Conservation (phyloP, 2,797 vertebrate genomes). For the Tokudaia muenninki region DNA sequence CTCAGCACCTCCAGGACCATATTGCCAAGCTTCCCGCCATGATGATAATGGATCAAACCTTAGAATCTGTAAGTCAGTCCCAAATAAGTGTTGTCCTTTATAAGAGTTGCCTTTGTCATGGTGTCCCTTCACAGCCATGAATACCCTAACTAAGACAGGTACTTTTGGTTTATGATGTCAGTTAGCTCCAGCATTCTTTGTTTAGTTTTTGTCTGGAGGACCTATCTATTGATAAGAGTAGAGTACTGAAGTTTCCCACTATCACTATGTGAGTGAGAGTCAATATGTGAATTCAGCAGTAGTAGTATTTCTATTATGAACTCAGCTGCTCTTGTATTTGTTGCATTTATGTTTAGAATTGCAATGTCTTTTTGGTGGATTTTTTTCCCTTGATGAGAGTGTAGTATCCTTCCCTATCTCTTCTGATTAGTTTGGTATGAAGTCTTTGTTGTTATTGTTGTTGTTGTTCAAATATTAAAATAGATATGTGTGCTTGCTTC, state of each 20-base stretch:
- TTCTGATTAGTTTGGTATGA: neutral
- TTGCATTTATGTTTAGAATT: neutral
- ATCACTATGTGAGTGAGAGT: no score
- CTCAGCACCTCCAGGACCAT: neutral
- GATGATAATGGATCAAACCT: neutral
- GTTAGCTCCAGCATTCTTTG: neutral
- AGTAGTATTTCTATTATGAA: neutral
- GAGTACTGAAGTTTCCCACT: neutral
- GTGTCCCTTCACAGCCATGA: neutral
- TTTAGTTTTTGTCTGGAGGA: neutral
- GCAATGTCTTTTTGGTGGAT: neutral
- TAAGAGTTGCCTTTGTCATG: neutral
- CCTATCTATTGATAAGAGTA: neutral
- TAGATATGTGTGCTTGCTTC: neutral
- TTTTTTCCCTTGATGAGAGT: neutral
- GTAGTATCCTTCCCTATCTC: neutral
- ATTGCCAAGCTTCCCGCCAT: neutral
- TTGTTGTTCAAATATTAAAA: neutral
- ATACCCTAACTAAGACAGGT: neutral
- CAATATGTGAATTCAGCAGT: neutral
- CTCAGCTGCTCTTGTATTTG: neutral
- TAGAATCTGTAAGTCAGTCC: neutral
- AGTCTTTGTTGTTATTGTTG: neutral
- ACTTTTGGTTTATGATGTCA: neutral
- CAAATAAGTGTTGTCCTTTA: neutral